A percentile compares a stretch with the other conserved stretches of the same genome.
Evolutionary conservation across 2,113 vertebrate species (phyloP).

Genomic region (Corythornis cristatus): DNA sequence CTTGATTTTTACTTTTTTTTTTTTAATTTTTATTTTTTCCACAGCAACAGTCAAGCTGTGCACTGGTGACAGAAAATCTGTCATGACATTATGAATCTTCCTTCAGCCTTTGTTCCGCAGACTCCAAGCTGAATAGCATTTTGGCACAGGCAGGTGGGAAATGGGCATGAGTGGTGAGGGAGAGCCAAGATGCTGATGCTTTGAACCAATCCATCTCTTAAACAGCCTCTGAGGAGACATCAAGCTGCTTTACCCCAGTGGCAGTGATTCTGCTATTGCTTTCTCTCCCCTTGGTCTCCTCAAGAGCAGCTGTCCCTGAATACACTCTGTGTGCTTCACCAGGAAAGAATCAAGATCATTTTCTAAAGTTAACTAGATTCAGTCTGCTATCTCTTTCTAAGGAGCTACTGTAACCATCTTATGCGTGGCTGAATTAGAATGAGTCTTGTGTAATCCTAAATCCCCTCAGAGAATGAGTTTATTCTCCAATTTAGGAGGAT

Average conservation of each 20-base stretch:
- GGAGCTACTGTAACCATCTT: conserved; percentile 33
- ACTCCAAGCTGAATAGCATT: conserved; percentile 8
- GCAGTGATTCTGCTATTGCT: neutral
- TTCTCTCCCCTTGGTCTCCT: neutral
- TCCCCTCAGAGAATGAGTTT: conserved; percentile 18
- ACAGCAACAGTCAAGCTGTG: conserved; percentile 25
- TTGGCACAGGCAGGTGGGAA: conserved; percentile 21
- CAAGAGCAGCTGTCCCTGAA: conserved; percentile 39
- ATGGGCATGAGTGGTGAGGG: neutral
- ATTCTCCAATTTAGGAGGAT: conserved; percentile 37
- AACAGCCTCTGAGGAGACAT: neutral
- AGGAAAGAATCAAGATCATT: conserved; percentile 11
- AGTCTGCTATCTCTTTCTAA: conserved; percentile 33
- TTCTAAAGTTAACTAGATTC: conserved; percentile 47
- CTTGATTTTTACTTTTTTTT: rapidly evolving
- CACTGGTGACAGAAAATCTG: conserved; percentile 31
- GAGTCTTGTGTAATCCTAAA: conserved; percentile 40
- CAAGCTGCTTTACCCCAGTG: neutral
- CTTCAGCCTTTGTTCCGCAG: neutral
- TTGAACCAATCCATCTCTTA: neutral
- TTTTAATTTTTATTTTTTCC: neutral
- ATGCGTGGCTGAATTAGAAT: conserved; percentile 1
- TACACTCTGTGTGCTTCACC: neutral
- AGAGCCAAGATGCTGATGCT: conserved; percentile 16
- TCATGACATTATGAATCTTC: neutral